Base-by-base conservation (phyloP, 64 coral and sea anemone species). In the Montipora efflorescens region DNA sequence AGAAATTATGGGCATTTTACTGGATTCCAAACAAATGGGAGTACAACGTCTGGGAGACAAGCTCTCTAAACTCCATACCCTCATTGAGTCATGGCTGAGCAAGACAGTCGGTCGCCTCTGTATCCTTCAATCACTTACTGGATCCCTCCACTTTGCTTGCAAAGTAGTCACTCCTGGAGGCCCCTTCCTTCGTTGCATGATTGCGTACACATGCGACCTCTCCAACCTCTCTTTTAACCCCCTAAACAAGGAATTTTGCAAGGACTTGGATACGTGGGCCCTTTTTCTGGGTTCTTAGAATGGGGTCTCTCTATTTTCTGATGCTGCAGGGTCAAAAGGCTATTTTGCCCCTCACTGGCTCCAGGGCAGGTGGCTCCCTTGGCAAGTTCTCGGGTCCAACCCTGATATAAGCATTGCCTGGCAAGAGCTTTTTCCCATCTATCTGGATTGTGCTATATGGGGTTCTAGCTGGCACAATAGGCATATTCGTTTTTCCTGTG, bases 1-100 rank as follows among this genome's bases (percentile, higher is more conserved):
- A 19, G 88, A 90, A 76, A 79, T 90, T 51, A 90, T 90, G 88
- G 88, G 88, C 6, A 90, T 79, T 23, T 44, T 67, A 22, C 52
- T 90, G 11, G 88, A 90, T 16, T 78, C 58, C 51, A 0, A 13
- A 90, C 36, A 22, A 5, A 79, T 90, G 88, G 75, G 79, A 57
- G 88, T 55, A 5, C 49, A 75, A 16, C 76, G 0, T 13, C 57
- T 13, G 13, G 57, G 13, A 9, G 57, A 59, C 57, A 59, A 59
- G 13, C 57, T 7, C 7, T 9, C 57, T 36, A 36, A 36, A 36
- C 36, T 36, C 36, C 36, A 0, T 13, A 13, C 7, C 57, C 13
- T 36, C 36, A 36, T 36, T 36, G 36, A 36, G 36, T 59, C 57
- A 13, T 59, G 36, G 36, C 36, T 36, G 36, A 36, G 36, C 36